Base-by-base conservation (phyloP, 2,797 vertebrate genomes). In the Enteromius unitaeniatus region DNA sequence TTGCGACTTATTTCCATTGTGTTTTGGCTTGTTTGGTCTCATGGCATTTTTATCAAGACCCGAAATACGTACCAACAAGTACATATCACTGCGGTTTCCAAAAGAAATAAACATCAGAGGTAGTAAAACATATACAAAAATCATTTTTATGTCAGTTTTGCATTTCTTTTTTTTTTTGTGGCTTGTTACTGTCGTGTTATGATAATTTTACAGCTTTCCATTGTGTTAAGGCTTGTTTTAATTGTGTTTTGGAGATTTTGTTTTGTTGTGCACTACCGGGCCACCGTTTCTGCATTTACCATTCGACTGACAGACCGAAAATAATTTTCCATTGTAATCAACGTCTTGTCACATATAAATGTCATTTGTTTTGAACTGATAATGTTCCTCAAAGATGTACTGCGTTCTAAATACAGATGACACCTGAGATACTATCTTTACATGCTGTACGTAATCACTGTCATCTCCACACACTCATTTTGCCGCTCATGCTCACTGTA, bases 401-500 rank as follows among this genome's bases (percentile, higher is more conserved):
- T 37, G 51, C 15, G 1, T 49, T 64, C 26, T 47, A 78, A 64
- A 78, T 31, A 78, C 17, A 51, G 70, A 73, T 8, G 28, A 6
- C 72, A 34, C 72, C 47, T 53, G 70, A 51, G 47, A 53, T 74
- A 74, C 23, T 19, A 73, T 51, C 26, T 70, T 70, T 47, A 77
- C 74, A 42, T 42, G 53, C 21, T 51, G 19, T 67, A 51, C 31
- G 34, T 23, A 10, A 49, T 34, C 31, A 6, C 42, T 37, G 69
- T 82, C 60, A 74, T 74, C 69, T 82, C 23, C 69, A 60, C 53
- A 72, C 51, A 37, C 28, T 74, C 69, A 81, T 74, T 49, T 74
- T 69, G 21, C 68, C 58, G 53, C 82, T 81, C 74, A 83, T 40
- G 47, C 65, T 81, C 17, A 37, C 45, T 78, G 51, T 49, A 79